Percentiles rank a stretch among this genome's conserved stretches.
phyloP scores from a whole-genome alignment of 2,797 vertebrate genomes.

The Vultur gryphus region DNA sequence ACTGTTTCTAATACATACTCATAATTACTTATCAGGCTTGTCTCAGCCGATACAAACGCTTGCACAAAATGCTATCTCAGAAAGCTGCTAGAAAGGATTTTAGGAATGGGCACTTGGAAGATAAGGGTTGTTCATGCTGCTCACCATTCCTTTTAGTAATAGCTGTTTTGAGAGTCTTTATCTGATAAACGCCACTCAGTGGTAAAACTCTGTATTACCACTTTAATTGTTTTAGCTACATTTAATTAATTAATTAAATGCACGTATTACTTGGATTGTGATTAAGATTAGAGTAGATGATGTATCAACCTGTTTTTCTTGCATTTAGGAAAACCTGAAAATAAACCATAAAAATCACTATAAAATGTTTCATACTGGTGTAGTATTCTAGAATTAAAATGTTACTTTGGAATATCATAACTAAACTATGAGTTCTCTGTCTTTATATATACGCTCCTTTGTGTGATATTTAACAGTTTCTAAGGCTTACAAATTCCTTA shows the following conservation, averaged over 20 bases:
- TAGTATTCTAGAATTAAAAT: not conserved
- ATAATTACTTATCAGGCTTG: not conserved
- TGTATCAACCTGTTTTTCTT: not conserved
- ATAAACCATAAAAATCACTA: not conserved
- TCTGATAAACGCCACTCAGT: conserved; percentile 30
- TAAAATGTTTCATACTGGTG: not conserved
- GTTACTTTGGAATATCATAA: not conserved
- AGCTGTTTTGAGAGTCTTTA: not conserved
- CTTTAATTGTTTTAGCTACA: not conserved
- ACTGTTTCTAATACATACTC: not conserved
- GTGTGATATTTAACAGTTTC: not conserved
- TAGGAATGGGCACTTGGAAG: conserved; percentile 1
- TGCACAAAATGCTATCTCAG: not conserved
- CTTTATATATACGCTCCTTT: not conserved
- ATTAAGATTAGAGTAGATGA: not conserved
- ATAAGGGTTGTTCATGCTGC: not conserved
- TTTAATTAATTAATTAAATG: not conserved
- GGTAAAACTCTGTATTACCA: conserved; percentile 8
- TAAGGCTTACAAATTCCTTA: not conserved
- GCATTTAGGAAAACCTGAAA: not conserved
- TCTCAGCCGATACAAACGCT: not conserved
- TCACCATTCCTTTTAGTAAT: not conserved
- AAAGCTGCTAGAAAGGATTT: conserved; percentile 35
- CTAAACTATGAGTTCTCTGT: not conserved
- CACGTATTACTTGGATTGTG: not conserved